Conservation (phyloP, 1,140 invertebrate genomes). For the Medauroidea extradentata region DNA sequence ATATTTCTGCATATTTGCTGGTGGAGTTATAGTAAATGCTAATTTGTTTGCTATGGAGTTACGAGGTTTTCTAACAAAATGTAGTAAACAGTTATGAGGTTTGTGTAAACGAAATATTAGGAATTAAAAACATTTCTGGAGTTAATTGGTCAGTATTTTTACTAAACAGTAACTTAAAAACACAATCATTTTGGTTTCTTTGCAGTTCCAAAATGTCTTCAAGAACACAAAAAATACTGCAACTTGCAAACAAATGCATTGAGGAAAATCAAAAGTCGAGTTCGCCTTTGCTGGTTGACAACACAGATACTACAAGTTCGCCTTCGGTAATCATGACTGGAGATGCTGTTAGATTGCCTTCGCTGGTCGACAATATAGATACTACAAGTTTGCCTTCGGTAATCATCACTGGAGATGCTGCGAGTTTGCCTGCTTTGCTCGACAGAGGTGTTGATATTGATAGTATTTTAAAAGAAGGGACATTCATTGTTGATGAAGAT, state of each 20-base stretch:
- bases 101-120: background rate
- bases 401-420: too few relatives aligned
- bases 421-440: too few relatives aligned
- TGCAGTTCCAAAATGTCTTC: constrained; percentile 6
- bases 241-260: background rate
- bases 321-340: too few relatives aligned
- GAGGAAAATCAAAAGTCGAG: background rate
- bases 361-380: too few relatives aligned
- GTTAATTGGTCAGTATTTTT: constrained; percentile 6
- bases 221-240: constrained; percentile 5
- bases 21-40: too few relatives aligned
- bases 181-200: constrained; percentile 1
- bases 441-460: background rate
- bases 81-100: background rate
- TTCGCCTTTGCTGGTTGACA: too few relatives aligned
- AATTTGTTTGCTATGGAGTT: background rate
- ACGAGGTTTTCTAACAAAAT: constrained; percentile 1
- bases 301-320: too few relatives aligned
- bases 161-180: background rate
- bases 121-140: constrained; percentile 1
- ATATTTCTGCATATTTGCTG: too few relatives aligned
- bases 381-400: too few relatives aligned
- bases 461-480: background rate
- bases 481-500: constrained; percentile 1
- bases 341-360: too few relatives aligned